Conservation (phyloP, 2,888 invertebrate species). For the Scrobipalpa atriplicella region DNA sequence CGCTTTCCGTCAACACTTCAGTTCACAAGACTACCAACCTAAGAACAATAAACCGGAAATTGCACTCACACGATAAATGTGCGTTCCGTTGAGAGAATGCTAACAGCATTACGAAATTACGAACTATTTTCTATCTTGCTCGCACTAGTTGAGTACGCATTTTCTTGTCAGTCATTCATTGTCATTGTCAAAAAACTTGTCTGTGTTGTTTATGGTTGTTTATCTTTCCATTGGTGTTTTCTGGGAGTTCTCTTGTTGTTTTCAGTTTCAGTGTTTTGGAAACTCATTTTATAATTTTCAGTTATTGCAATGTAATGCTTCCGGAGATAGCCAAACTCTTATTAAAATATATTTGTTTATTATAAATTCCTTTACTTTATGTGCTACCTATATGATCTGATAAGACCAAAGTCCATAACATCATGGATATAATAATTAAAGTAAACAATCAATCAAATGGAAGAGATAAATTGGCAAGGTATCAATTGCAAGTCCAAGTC, state of each 20-base stretch:
- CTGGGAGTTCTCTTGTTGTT: background rate
- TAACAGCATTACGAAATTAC: background rate
- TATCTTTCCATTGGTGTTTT: background rate
- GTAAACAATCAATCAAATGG: constrained; percentile 81
- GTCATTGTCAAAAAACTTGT: background rate
- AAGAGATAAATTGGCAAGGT: constrained; percentile 82
- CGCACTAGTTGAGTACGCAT: background rate
- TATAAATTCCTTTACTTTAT: background rate
- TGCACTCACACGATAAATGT: background rate
- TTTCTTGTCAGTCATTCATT: background rate
- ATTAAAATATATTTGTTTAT: constrained; percentile 11
- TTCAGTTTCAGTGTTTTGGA: no score
- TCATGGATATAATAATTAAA: constrained; percentile 77
- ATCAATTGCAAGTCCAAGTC: background rate
- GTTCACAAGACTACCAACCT: background rate
- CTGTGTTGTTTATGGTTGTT: background rate
- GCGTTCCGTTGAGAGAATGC: background rate
- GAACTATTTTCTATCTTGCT: background rate
- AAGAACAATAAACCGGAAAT: background rate
- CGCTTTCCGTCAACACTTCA: constrained; percentile 1
- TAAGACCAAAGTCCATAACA: constrained; percentile 32
- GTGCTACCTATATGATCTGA: background rate
- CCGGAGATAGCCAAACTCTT: background rate
- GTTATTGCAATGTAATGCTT: background rate
- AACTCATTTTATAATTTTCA: background rate